Base-by-base conservation (phyloP, 2,113 vertebrate genomes). In the Egretta garzetta region DNA sequence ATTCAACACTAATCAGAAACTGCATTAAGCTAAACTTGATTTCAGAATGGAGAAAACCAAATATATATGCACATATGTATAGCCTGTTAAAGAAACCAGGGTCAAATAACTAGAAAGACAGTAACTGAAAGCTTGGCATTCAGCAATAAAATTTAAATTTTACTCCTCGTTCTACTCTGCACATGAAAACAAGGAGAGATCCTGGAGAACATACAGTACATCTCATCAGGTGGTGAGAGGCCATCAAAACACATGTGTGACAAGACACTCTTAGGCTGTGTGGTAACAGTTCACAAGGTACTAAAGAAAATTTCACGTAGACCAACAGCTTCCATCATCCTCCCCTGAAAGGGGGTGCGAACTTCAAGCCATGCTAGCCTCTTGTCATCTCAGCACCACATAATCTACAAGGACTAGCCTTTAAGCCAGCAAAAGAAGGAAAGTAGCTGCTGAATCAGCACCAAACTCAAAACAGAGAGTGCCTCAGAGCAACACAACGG, bases 401-500 rank as follows among this genome's bases (percentile, higher is more conserved):
- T 49, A 27, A 73, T 35, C 71, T 21, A 53, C 22, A 87, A 88
- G 74, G 86, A 49, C 26, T 8, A 70, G 88, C 55, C 90, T 93
- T 94, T 64, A 94, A 93, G 52, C n/a, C 17, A 47, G 62, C 26
- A 62, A 76, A 75, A 79, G 14, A 73, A 52, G 20, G 24, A 45
- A 96, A 95, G n/a, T 11, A 49, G 60, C 80, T 72, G 58, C 77
- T 60, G 62, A 75, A 52, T 45, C 37, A 47, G 62, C 45, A 95
- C 93, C 88, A 90, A 63, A 62, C 28, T 64, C 63, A 80, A 86
- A 72, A 93, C 85, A 96, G 87, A 94, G 90, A 12, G 37, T 77
- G 90, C 28, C 71, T 96, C 50, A 90, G 67, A 93, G 74, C 66
- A 90, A 92, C 74, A 88, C 62, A 86, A 76, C 0, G 4, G 17